Evolutionary conservation across 2,888 invertebrate genomes (phyloP).

Genomic region (Rotaria macrura): DNA sequence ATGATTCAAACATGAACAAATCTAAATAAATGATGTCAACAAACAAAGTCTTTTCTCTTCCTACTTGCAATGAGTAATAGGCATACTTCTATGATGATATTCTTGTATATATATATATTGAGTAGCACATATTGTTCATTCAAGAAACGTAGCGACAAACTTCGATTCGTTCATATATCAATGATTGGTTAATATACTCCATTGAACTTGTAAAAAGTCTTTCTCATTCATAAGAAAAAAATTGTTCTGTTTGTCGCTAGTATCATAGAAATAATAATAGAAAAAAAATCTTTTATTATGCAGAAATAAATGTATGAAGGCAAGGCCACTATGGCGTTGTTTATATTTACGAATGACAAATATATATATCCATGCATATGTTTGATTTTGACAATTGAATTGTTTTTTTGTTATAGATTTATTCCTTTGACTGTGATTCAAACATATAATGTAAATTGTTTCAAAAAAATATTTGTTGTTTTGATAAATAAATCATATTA

Average conservation of each 20-base stretch:
- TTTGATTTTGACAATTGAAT: background rate
- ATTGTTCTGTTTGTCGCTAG: conserved; percentile 10
- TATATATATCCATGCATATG: too few relatives aligned
- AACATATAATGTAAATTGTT: background rate
- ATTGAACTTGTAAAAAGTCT: background rate
- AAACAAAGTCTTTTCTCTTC: too few relatives aligned
- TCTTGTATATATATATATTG: too few relatives aligned
- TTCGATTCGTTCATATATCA: background rate
- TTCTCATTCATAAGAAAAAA: background rate
- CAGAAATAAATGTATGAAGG: background rate
- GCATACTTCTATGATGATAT: background rate
- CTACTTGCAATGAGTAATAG: too few relatives aligned
- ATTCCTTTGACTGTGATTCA: background rate
- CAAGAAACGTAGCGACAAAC: background rate
- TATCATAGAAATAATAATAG: background rate
- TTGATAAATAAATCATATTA: too few relatives aligned
- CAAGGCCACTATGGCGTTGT: background rate
- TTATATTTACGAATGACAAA: background rate
- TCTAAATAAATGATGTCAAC: too few relatives aligned
- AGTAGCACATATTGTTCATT: background rate
- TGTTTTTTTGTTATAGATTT: background rate
- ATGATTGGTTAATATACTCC: background rate
- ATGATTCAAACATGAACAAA: too few relatives aligned
- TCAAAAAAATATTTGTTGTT: too few relatives aligned
- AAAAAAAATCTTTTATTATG: background rate